Evolutionary conservation across 2,797 vertebrate species (phyloP).

Genomic region (Gallinago solitaria): DNA sequence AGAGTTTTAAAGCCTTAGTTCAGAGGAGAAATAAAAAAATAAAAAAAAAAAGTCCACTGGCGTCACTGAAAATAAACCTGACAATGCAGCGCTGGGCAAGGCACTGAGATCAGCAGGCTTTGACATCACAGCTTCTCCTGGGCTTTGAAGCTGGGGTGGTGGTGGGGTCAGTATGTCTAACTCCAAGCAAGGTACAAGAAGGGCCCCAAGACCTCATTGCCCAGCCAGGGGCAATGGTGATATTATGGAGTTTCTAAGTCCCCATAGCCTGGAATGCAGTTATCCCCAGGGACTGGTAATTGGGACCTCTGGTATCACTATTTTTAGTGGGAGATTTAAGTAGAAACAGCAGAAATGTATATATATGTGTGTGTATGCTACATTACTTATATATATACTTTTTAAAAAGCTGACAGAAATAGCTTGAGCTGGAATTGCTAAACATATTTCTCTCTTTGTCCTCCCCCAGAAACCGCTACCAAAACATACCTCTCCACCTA

Average conservation of each 20-base stretch:
- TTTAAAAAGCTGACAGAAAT: neutral
- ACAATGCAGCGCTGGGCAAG: neutral
- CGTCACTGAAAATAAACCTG: neutral
- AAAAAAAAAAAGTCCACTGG: neutral
- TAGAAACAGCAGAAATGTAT: neutral
- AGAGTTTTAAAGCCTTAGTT: neutral
- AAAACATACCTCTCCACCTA: neutral
- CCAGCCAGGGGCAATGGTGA: neutral
- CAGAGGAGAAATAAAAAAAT: accelerated
- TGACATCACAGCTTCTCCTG: neutral
- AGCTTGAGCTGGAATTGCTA: neutral
- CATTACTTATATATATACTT: neutral
- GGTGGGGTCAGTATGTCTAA: accelerated
- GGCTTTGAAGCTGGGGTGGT: neutral
- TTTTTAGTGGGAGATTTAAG: neutral
- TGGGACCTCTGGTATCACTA: neutral
- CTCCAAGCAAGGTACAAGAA: neutral
- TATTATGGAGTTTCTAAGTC: neutral
- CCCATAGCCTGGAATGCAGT: neutral
- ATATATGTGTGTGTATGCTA: neutral
- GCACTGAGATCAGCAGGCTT: neutral
- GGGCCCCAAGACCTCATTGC: neutral
- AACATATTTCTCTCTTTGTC: neutral
- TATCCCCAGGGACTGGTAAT: neutral
- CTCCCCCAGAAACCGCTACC: neutral